These are phyloP conservation scores for Lordiphosa collinella DNA, from an alignment of 1,140 invertebrate species.

Conservation along the genomic window DNA sequence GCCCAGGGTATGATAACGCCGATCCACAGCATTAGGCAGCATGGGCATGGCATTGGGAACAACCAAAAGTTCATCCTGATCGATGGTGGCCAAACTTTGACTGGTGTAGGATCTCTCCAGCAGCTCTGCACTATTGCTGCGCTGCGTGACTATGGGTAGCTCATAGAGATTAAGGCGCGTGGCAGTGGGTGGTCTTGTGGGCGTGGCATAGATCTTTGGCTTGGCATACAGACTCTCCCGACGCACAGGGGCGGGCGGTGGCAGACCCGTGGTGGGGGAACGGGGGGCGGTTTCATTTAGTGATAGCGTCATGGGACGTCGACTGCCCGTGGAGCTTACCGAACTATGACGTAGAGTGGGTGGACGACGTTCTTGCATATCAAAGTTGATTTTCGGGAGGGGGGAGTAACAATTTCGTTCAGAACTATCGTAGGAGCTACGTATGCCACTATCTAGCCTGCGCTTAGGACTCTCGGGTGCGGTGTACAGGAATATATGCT, in stretches of 20 bases:
- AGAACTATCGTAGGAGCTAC: constrained; percentile 64
- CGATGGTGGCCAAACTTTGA: constrained; percentile 69
- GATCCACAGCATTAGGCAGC: constrained; percentile 58
- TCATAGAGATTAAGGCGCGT: constrained; percentile 57
- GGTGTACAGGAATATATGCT: constrained; percentile 75
- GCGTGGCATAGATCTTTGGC: constrained; percentile 74
- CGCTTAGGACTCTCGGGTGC: constrained; percentile 70
- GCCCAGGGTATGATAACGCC: constrained; percentile 76
- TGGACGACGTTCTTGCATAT: constrained; percentile 59
- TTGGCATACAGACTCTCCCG: constrained; percentile 72
- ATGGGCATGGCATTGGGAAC: constrained; percentile 75
- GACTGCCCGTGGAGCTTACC: constrained; percentile 39
- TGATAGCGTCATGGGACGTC: constrained; percentile 61
- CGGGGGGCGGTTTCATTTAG: constrained; percentile 46
- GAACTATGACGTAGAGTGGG: constrained; percentile 58
- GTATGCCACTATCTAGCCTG: constrained; percentile 60
- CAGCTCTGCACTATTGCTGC: constrained; percentile 70
- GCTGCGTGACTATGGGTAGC: constrained; percentile 58
- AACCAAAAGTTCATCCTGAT: constrained; percentile 69
- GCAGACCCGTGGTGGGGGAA: constrained; percentile 59
- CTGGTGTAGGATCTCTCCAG: constrained; percentile 69
- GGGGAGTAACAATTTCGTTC: constrained; percentile 69
- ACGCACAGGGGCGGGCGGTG: constrained; percentile 65
- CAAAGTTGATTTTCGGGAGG: constrained; percentile 47
- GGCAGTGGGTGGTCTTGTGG: constrained; percentile 53